Percentiles rank a stretch among this genome's conserved stretches.
phyloP scores from a whole-genome alignment of 2,888 invertebrate species.

The Dendrolimus houi region DNA sequence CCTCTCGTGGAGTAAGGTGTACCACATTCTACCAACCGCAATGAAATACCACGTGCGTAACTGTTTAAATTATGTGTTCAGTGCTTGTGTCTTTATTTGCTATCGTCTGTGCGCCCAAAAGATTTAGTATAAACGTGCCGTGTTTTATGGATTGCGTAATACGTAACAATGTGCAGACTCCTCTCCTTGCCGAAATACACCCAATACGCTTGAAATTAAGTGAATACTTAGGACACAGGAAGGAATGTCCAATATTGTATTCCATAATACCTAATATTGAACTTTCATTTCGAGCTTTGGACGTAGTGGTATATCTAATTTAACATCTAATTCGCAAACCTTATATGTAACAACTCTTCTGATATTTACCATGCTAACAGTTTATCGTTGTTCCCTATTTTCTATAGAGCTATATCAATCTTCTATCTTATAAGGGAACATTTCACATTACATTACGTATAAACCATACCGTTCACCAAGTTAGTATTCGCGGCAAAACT shows the following conservation, averaged over 20 bases:
- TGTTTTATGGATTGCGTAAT: background rate
- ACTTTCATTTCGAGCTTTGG: no score
- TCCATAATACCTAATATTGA: no score
- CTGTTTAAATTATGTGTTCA: conserved; percentile 19
- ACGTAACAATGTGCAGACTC: background rate
- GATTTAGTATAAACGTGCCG: background rate
- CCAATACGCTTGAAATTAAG: no score
- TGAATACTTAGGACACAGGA: no score
- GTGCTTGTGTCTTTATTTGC: conserved; percentile 28
- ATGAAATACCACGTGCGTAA: conserved; percentile 72
- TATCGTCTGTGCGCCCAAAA: conserved; percentile 14
- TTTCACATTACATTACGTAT: background rate
- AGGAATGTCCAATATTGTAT: no score
- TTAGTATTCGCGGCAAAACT: conserved; percentile 34
- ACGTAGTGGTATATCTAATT: no score
- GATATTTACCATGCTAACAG: no score
- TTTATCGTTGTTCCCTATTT: no score
- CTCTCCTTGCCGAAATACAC: no score
- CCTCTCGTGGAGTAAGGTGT: conserved; percentile 53
- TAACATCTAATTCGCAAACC: no score
- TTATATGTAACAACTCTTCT: no score
- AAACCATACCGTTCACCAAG: conserved; percentile 18
- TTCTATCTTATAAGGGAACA: background rate
- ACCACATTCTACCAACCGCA: conserved; percentile 30
- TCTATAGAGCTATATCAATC: no score